Evolutionary conservation across 1,140 invertebrate genomes (phyloP), one percentile per base, ranked within the genome.

Genomic region (Formica exsecta): DNA sequence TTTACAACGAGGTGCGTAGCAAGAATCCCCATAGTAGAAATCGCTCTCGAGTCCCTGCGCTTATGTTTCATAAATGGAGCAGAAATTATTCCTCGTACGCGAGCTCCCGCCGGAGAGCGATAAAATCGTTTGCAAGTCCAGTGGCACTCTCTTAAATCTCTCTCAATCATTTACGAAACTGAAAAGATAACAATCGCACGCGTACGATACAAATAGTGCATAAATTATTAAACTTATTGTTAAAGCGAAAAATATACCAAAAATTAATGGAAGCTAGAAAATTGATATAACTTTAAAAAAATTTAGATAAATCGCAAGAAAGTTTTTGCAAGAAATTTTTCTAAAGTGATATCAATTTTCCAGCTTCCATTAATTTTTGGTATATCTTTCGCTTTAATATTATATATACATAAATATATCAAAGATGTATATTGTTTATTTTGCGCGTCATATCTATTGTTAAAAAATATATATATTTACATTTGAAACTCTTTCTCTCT

Each of bases 61-160:
- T 83, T 83, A 83, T 85, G 81, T 85, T 85, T 85, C 74, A 85
- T 85, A 85, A 85, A 85, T 85, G 70, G 81, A 65, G 81, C 81
- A 85, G 81, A 77, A 83, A 83, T 83, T 83, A 83, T 83, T 83
- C 41, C 38, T 83, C 79, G 38, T 71, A 61, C 54, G 44, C 32
- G 54, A 70, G 68, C 29, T 44, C 54, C 19, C 54, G 54, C 68
- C 66, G 54, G 41, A 48, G 54, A 41, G 41, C 54, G 79, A 83
- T 74, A 62, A 83, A 73, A 80, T 80, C 65, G 38, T n/a, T 36
- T 9, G 65, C 32, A 29, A 83, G 38, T 48, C 64, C 64, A 70
- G 32, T 25, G 54, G 38, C 29, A n/a, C n/a, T 73, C 79, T 13
- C 32, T 54, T 70, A 81, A 81, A 83, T 83, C 79, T 44, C 57